A percentile compares a stretch with the other conserved stretches of the same genome.
Evolutionary conservation across 2,888 invertebrate genomes (phyloP).

Genomic region (Ptychoptera albimana): DNA sequence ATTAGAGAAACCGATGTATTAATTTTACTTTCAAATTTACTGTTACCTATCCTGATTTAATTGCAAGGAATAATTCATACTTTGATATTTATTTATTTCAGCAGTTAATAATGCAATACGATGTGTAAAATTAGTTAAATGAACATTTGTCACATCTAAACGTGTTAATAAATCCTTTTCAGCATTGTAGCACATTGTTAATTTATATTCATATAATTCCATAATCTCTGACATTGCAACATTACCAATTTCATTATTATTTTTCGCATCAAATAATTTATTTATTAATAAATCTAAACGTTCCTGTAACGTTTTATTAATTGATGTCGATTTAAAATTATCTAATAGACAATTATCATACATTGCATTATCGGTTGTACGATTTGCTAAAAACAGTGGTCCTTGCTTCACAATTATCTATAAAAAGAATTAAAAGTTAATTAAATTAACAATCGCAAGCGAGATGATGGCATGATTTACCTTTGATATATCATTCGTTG

Average conservation of each 20-base stretch:
- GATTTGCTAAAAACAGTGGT: background rate
- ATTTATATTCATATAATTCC: constrained; percentile 11
- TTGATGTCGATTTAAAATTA: background rate
- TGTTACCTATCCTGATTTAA: constrained; percentile 8
- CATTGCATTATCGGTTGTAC: background rate
- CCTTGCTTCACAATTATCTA: background rate
- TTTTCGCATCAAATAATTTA: constrained; percentile 3
- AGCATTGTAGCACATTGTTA: constrained; percentile 7
- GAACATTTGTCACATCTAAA: constrained; percentile 7
- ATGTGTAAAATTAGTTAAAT: constrained; percentile 10
- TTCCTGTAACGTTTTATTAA: background rate
- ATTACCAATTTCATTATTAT: constrained; percentile 7
- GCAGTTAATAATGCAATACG: constrained; percentile 9
- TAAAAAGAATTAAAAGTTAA: background rate
- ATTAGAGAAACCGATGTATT: too few relatives aligned
- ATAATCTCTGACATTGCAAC: constrained; percentile 9
- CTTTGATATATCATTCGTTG: constrained; percentile 21
- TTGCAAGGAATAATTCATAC: constrained; percentile 6
- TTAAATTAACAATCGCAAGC: too few relatives aligned
- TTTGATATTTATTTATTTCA: constrained; percentile 10
- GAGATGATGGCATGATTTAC: constrained; percentile 11
- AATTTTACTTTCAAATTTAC: too few relatives aligned
- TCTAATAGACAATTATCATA: background rate
- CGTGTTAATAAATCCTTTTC: constrained; percentile 9
- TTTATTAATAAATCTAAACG: constrained; percentile 3